A percentile compares a stretch with the other conserved stretches of the same genome.
These are phyloP conservation scores for Luidia sarsii DNA, from an alignment of 53 echinoderm and acorn worm genomes.

Conservation along the genomic window DNA sequence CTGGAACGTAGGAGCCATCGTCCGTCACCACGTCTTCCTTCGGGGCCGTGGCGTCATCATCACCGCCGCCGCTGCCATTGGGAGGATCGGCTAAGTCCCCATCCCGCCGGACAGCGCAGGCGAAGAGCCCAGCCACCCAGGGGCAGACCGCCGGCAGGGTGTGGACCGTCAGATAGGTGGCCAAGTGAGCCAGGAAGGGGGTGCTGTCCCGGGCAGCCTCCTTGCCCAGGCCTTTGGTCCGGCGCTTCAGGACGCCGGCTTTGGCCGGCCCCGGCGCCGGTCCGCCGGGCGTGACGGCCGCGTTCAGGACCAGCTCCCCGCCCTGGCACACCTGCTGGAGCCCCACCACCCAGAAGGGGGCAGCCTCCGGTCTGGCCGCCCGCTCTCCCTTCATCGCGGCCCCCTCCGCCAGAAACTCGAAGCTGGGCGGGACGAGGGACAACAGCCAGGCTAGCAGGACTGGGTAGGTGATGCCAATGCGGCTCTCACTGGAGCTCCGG, in stretches of 20 bases:
- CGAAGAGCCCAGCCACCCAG: conserved; percentile 66
- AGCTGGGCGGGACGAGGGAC: conserved; percentile 77
- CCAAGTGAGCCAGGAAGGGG: conserved; percentile 66
- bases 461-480: conserved; percentile 76
- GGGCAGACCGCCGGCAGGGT: conserved; percentile 74
- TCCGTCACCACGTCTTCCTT: conserved; percentile 68
- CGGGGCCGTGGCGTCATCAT: conserved; percentile 30
- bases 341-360: conserved; percentile 84
- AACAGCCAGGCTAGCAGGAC: conserved; percentile 83
- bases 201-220: conserved; percentile 65
- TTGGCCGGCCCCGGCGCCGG: conserved; percentile 12
- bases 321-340: conserved; percentile 77
- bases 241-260: conserved; percentile 37
- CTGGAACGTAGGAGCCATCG: conserved; percentile 85
- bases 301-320: conserved; percentile 50
- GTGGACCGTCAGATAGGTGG: conserved; percentile 71
- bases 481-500: conserved; percentile 36
- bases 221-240: conserved; percentile 59
- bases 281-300: conserved; percentile 72
- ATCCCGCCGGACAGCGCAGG: conserved; percentile 53
- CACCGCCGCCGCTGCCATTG: neutral
- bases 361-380: conserved; percentile 48
- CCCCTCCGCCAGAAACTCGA: conserved; percentile 68
- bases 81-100: conserved; percentile 46
- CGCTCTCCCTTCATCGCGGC: conserved; percentile 20